These are phyloP conservation scores for Cyphomyrus plagiostoma DNA, from an alignment of 2,113 vertebrate genomes.

Conservation along the genomic window DNA sequence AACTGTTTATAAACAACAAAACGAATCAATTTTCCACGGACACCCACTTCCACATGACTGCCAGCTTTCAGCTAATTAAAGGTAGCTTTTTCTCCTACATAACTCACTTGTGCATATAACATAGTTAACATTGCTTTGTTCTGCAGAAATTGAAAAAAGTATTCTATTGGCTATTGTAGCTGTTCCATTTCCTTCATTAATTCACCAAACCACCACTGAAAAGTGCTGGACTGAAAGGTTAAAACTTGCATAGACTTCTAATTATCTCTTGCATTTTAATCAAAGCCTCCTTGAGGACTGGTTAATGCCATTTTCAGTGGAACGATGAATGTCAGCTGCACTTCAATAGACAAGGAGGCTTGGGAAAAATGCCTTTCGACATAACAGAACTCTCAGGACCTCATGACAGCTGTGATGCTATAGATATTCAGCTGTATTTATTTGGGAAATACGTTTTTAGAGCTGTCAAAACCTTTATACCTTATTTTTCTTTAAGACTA, in stretches of 20 bases:
- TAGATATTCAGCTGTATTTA: not conserved
- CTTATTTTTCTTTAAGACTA: not conserved
- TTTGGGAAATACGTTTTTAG: not conserved
- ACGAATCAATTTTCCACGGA: conserved; percentile 54
- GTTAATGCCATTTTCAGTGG: conserved; percentile 11
- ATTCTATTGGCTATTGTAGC: not conserved
- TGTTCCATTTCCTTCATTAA: conserved; percentile 12
- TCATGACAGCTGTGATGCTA: not conserved
- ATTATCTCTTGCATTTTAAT: conserved; percentile 11
- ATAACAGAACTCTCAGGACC: not conserved
- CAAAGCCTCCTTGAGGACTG: not conserved
- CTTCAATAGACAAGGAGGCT: not conserved
- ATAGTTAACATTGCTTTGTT: not conserved
- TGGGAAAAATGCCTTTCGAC: not conserved
- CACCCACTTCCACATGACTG: conserved; percentile 34
- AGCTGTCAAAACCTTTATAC: too few species aligned
- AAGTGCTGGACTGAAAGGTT: conserved; percentile 18
- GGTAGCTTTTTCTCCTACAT: conserved; percentile 31
- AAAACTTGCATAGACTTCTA: conserved; percentile 15
- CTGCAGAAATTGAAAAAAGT: conserved; percentile 28
- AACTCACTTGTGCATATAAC: not conserved
- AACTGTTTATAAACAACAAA: conserved; percentile 53
- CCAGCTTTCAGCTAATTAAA: conserved; percentile 57
- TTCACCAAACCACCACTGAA: conserved; percentile 8
- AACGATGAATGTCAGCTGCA: not conserved